A percentile compares a stretch with the other conserved stretches of the same genome.
These are phyloP conservation scores for Catocala sponsa DNA, from an alignment of 2,888 invertebrate genomes.

Conservation along the genomic window DNA sequence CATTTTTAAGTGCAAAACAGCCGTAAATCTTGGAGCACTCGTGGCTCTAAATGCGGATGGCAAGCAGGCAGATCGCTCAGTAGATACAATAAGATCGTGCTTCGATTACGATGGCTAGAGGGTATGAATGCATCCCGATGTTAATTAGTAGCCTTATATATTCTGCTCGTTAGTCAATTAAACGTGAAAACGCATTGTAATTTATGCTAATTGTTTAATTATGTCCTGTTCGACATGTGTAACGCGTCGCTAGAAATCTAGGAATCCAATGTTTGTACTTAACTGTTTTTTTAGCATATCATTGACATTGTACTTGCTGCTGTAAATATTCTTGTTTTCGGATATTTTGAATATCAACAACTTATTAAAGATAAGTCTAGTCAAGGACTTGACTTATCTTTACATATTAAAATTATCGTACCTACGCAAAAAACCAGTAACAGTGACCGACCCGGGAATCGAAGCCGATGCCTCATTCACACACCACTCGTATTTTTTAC, in stretches of 20 bases:
- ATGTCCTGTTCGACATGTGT: conserved; percentile 63
- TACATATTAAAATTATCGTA: no score
- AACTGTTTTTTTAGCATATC: conserved; percentile 36
- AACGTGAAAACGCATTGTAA: conserved; percentile 64
- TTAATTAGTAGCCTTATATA: conserved; percentile 50
- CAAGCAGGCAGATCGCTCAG: conserved; percentile 34
- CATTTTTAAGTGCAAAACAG: conserved; percentile 52
- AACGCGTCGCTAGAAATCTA: conserved; percentile 45
- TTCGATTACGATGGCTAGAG: conserved; percentile 54
- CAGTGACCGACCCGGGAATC: no score
- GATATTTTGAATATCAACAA: no score
- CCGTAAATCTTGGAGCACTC: conserved; percentile 47
- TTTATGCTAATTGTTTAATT: conserved; percentile 64
- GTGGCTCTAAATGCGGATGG: conserved; percentile 32
- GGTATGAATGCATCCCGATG: conserved; percentile 49
- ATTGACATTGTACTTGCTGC: conserved; percentile 25
- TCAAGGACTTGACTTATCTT: no score
- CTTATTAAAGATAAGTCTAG: no score
- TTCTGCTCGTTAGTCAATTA: conserved; percentile 58
- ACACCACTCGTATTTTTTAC: no score
- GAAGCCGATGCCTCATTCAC: no score
- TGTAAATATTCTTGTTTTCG: conserved; percentile 1
- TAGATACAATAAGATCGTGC: conserved; percentile 52
- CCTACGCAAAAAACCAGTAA: no score
- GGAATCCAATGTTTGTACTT: conserved; percentile 47